Percentiles rank a stretch among this genome's conserved stretches.
Evolutionary conservation across 2,888 invertebrate genomes (phyloP).

Genomic region (Eristalinus aeneus): DNA sequence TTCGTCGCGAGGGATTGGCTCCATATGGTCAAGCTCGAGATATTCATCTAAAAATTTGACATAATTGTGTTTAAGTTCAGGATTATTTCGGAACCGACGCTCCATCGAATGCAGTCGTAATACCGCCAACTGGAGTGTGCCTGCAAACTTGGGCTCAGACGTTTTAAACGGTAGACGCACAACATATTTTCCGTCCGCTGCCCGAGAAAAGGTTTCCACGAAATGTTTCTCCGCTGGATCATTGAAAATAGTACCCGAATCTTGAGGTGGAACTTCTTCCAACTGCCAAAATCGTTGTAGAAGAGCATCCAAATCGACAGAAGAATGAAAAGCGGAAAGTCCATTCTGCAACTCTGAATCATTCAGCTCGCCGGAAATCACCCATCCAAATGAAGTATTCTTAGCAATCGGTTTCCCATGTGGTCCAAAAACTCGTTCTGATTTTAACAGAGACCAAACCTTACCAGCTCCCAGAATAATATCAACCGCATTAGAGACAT

Average conservation of each 20-base stretch:
- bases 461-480: conserved; percentile 57
- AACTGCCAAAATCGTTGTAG: conserved; percentile 49
- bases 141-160: conserved; percentile 8
- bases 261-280: conserved; percentile 44
- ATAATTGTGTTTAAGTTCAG: conserved; percentile 1
- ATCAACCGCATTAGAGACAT: conserved; percentile 47
- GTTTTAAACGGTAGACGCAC: conserved; percentile 40
- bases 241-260: conserved; percentile 8
- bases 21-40: conserved; percentile 25
- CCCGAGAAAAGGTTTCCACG: conserved; percentile 10
- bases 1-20: not conserved
- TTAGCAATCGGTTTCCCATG: too few species aligned
- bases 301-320: conserved; percentile 33
- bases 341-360: not conserved
- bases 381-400: conserved; percentile 58
- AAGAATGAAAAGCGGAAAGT: conserved; percentile 7
- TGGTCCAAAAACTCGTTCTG: conserved; percentile 28
- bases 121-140: conserved; percentile 14
- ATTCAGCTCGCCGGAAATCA: conserved; percentile 38
- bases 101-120: conserved; percentile 22
- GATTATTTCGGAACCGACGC: conserved; percentile 9
- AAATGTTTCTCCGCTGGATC: conserved; percentile 44
- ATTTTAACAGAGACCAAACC: conserved; percentile 44
- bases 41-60: conserved; percentile 20
- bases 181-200: conserved; percentile 42